Evolutionary conservation across 2,797 vertebrate species (phyloP).

Genomic region (Tokudaia tokunoshimensis): DNA sequence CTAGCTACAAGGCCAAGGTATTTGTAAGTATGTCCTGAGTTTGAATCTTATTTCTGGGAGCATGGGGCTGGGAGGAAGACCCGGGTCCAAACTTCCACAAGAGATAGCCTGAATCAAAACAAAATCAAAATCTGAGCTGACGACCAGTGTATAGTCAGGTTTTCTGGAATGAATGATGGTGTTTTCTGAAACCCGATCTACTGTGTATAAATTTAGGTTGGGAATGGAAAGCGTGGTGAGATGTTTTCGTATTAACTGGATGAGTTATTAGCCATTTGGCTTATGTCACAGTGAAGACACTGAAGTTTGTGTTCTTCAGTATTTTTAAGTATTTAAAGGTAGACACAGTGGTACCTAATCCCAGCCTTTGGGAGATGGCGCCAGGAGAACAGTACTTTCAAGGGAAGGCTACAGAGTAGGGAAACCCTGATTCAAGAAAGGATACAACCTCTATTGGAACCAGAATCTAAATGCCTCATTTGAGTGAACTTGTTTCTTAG

Average conservation of each 20-base stretch:
- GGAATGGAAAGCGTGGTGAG: background rate
- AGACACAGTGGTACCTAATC: background rate
- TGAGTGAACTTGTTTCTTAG: background rate
- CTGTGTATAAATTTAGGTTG: slow-evolving; percentile 24
- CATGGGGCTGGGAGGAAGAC: no score
- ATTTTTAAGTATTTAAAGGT: background rate
- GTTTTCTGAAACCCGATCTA: slow-evolving; percentile 55
- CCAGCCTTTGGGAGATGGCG: background rate
- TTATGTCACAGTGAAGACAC: background rate
- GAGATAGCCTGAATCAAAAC: background rate
- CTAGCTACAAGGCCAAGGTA: no score
- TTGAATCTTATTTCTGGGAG: no score
- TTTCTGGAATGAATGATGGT: slow-evolving; percentile 10
- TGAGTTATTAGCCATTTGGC: background rate
- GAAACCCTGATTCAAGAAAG: background rate
- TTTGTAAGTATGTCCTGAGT: no score
- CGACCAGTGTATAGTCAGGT: background rate
- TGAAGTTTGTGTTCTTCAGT: slow-evolving; percentile 4
- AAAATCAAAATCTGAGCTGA: slow-evolving; percentile 22
- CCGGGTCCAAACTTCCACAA: no score
- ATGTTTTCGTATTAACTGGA: background rate
- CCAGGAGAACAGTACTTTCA: background rate
- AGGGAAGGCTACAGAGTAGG: no score
- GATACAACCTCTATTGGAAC: background rate
- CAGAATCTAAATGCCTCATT: slow-evolving; percentile 5